phyloP scores from a whole-genome alignment of 2,797 vertebrate species.

The Tokudaia muenninki region DNA sequence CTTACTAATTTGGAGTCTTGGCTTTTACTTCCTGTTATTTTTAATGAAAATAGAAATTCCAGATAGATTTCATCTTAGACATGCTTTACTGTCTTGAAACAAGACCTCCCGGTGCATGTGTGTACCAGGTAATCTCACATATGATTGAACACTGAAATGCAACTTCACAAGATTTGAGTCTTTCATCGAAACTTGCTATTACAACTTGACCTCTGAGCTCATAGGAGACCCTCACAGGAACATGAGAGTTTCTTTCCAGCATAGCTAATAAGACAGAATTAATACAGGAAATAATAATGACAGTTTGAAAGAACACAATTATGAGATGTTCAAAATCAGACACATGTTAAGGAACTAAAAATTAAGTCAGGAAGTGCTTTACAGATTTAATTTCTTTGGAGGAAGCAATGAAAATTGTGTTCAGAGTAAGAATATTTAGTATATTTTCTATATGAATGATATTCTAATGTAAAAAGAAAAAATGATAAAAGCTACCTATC shows the following conservation, averaged over 20 bases:
- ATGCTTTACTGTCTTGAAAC: constrained; percentile 47
- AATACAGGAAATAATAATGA: constrained; percentile 22
- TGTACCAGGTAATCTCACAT: constrained; percentile 52
- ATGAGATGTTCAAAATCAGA: constrained; percentile 52
- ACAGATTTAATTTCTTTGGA: background rate
- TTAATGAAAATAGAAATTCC: constrained; percentile 71
- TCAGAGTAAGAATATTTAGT: background rate
- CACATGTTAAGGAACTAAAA: background rate
- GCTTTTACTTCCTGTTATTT: constrained; percentile 59
- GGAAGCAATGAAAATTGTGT: background rate
- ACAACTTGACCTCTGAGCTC: constrained; percentile 50
- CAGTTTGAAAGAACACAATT: constrained; percentile 56
- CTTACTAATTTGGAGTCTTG: constrained; percentile 70
- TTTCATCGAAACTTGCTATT: constrained; percentile 35
- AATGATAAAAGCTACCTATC: background rate
- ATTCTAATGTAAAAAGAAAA: background rate
- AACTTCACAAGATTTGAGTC: constrained; percentile 9
- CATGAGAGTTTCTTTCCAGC: constrained; percentile 35
- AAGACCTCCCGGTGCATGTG: background rate
- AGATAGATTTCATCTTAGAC: constrained; percentile 60
- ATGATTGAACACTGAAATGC: constrained; percentile 30
- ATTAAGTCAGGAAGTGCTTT: constrained; percentile 2
- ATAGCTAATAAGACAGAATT: constrained; percentile 46
- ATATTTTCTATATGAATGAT: background rate
- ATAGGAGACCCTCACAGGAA: constrained; percentile 59